Percentiles rank a stretch among this genome's conserved stretches.
Evolutionary conservation across 1,140 invertebrate genomes (phyloP).

Genomic region (Dufourea novaeangliae): DNA sequence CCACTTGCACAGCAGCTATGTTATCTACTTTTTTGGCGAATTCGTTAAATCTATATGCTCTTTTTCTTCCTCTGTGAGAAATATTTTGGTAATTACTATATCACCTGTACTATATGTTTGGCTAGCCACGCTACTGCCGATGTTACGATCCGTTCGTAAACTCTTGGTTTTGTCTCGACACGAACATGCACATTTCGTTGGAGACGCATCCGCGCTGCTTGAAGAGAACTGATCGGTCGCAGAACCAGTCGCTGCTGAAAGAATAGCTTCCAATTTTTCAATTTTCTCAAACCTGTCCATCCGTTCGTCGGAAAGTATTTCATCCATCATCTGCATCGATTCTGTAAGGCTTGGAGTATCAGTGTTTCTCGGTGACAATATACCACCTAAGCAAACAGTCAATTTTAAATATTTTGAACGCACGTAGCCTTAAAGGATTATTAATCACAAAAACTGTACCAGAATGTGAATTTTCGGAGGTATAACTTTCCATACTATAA

Average conservation of each 20-base stretch:
- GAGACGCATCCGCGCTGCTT: slow-evolving; percentile 58
- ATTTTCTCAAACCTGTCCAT: slow-evolving; percentile 94
- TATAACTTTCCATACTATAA: slow-evolving; percentile 89
- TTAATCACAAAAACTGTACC: slow-evolving; percentile 70
- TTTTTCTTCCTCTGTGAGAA: slow-evolving; percentile 86
- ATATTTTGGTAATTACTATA: slow-evolving; percentile 95
- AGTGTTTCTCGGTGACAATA: slow-evolving; percentile 87
- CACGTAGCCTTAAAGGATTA: not conserved
- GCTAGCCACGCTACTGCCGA: slow-evolving; percentile 81
- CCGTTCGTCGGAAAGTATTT: slow-evolving; percentile 90
- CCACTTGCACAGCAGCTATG: slow-evolving; percentile 55
- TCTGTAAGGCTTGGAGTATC: slow-evolving; percentile 94
- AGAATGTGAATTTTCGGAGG: slow-evolving; percentile 86
- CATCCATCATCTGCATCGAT: slow-evolving; percentile 94
- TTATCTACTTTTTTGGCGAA: slow-evolving; percentile 74
- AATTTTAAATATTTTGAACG: not conserved
- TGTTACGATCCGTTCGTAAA: slow-evolving; percentile 51
- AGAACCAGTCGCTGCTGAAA: slow-evolving; percentile 88
- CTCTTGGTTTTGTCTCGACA: slow-evolving; percentile 78
- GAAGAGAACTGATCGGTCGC: slow-evolving; percentile 77
- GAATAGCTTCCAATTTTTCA: slow-evolving; percentile 91
- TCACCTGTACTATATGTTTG: slow-evolving; percentile 96
- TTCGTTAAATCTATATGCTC: slow-evolving; percentile 76
- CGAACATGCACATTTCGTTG: slow-evolving; percentile 81
- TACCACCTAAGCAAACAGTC: slow-evolving; percentile 72